phyloP scores from a whole-genome alignment of 2,113 vertebrate genomes.

The Recurvirostra avosetta region DNA sequence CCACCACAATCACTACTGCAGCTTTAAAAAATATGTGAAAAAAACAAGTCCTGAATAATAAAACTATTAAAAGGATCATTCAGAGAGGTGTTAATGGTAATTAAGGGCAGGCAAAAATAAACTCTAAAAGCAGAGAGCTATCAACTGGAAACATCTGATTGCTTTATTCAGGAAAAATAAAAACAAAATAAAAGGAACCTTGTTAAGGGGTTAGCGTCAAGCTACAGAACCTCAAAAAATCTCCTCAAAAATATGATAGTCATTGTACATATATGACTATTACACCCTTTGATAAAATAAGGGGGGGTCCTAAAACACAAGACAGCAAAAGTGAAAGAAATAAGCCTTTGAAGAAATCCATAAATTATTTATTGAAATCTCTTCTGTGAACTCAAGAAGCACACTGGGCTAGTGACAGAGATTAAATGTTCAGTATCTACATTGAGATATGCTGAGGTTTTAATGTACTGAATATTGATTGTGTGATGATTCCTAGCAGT shows the following conservation, averaged over 20 bases:
- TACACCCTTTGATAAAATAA: slow-evolving; percentile 13
- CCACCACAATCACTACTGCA: neutral
- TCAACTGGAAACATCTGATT: neutral
- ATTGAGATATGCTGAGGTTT: slow-evolving; percentile 58
- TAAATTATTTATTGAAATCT: slow-evolving; percentile 73
- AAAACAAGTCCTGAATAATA: neutral
- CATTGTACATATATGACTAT: neutral
- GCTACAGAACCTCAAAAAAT: neutral
- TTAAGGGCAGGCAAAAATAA: neutral
- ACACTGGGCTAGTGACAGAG: slow-evolving; percentile 59
- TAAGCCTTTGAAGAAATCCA: slow-evolving; percentile 42
- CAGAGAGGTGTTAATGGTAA: neutral
- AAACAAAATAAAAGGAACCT: neutral
- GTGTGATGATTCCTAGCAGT: slow-evolving; percentile 38
- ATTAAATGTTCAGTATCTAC: slow-evolving; percentile 62
- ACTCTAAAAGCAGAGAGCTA: neutral
- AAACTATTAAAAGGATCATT: neutral
- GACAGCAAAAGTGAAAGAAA: slow-evolving; percentile 44
- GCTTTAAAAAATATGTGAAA: slow-evolving; percentile 46
- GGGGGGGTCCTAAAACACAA: slow-evolving; percentile 5
- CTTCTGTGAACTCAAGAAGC: slow-evolving; percentile 4
- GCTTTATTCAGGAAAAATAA: neutral
- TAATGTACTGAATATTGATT: slow-evolving; percentile 62
- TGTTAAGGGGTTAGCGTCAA: neutral
- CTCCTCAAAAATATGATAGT: neutral